A percentile compares a stretch with the other conserved stretches of the same genome.
phyloP scores from a whole-genome alignment of 37 sponge, comb jelly and placozoan species.

The Cliona cf. orientalis region DNA sequence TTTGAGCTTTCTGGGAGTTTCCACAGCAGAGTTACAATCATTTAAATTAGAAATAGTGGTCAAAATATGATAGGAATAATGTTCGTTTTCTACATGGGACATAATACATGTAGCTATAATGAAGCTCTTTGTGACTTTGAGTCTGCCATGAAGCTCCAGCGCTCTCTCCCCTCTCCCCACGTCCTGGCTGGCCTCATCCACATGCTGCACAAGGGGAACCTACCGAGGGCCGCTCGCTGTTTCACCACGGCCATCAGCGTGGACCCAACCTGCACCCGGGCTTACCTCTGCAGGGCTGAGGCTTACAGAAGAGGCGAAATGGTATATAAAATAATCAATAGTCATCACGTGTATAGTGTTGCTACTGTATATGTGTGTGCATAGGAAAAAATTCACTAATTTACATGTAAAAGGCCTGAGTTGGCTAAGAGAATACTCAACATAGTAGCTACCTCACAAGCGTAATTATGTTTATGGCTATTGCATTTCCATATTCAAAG shows the following conservation, averaged over 20 bases:
- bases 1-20: too few relatives aligned
- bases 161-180: conserved; percentile 69
- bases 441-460: too few relatives aligned
- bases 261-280: conserved; percentile 85
- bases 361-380: not conserved
- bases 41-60: too few relatives aligned
- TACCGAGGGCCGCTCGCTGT: conserved; percentile 53
- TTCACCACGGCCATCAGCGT: conserved; percentile 71
- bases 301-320: conserved; percentile 35
- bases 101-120: conserved; percentile 73
- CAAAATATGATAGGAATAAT: too few relatives aligned
- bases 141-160: conserved; percentile 66
- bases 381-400: not conserved
- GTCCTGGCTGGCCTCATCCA: conserved; percentile 79
- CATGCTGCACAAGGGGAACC: conserved; percentile 38
- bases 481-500: too few relatives aligned
- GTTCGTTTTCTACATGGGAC: too few relatives aligned
- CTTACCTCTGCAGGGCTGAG: conserved; percentile 88
- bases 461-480: too few relatives aligned
- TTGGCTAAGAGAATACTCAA: too few relatives aligned
- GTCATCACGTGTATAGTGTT: too few relatives aligned
- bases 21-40: too few relatives aligned
- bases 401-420: not conserved
- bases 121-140: conserved; percentile 90
- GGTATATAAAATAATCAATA: too few relatives aligned